Base-by-base conservation (phyloP, 2,888 invertebrate species). In the Busseola fusca region DNA sequence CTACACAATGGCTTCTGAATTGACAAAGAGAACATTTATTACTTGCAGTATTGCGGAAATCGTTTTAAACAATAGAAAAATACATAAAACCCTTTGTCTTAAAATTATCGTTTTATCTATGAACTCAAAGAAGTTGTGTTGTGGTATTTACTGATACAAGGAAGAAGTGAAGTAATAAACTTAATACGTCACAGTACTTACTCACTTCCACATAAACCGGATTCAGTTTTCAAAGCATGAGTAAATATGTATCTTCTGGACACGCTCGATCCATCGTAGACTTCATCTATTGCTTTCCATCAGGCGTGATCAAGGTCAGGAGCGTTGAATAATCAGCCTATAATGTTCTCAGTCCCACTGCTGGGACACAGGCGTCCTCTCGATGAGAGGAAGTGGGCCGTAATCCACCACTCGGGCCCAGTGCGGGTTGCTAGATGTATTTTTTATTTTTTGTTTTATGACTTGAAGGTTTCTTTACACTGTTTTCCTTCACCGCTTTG, bases 1-100 rank as follows among this genome's bases (percentile, higher is more conserved):
- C 3, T 16, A 73, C 48, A 72, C 73, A 72, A 65, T 72, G 30
- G 56, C 21, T 34, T 48, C 21, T 42, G 56, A 57, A 18, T 34
- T 12, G 10, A 40, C 48, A n/a, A 73, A 57, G 21, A n/a, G n/a
- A 65, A 50, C 4, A 73, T 65, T 30, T 21, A 64, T 40, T 21
- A 57, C 48, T 57, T 27, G 16, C 40, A 75, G 21, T 34, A 18
- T 56, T 48, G 37, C 54, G 64, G 70, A 70, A 75, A 70, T 50
- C 56, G 40, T 54, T 70, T n/a, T 18, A 42, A 48, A 56, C 63
- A 40, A 52, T 58, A 69, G 30, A 68, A 64, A 42, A 6, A 25
- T 30, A 60, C 18, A 30, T 57, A n/a, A n/a, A 54, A 1, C 30
- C 60, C 21, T 60, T 50, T 40, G 27, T 57, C n/a, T 56, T 37